Base-by-base conservation (phyloP, 2,888 invertebrate species). In the Amaurobius ferox region DNA sequence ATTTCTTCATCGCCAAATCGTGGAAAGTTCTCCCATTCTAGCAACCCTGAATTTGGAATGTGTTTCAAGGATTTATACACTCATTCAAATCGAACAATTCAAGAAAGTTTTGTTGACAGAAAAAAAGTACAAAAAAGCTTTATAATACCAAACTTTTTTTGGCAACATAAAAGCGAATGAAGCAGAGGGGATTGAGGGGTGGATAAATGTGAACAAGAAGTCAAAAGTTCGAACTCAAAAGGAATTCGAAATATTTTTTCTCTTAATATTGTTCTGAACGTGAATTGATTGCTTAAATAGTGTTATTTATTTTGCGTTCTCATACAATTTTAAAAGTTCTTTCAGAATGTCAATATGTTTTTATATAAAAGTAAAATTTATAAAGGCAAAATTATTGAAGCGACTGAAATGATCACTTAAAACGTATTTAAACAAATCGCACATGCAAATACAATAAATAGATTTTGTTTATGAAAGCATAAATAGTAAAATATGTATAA, bases 201-300 rank as follows among this genome's bases (percentile, higher is more conserved):
- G 44, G 44, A 44, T 44, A 44, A 44, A 44, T 44, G 44, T 16
- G 44, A 16, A 44, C 44, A 44, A 44, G 44, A 44, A 44, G 44
- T 44, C 44, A 44, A 16, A 44, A 16, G 44, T 44, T 44, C 16
- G 9, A 70, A 83, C 71, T 83, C 64, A 61, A 71, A n/a, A 71
- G 29, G 83, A 83, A 83, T 83, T 76, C 83, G 74, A 73, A 81
- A 70, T 35, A 81, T 73, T 68, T 81, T 81, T 68, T 70, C 44
- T 44, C 13, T 44, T 73, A 30, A 48, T 61, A 61, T 80, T 61
- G 80, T 66, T 32, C 30, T 32, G 66, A 71, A 83, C 83, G 83
- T 83, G 83, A 55, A 68, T 62, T 64, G 83, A 77, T 77, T 83
- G 48, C 76, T n/a, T 32, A 77, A 76, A 44, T 23, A 32, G 6